A percentile compares a stretch with the other conserved stretches of the same genome.
These are phyloP conservation scores for Patella ulyssiponensis DNA, from an alignment of 2,888 invertebrate genomes.

Conservation along the genomic window DNA sequence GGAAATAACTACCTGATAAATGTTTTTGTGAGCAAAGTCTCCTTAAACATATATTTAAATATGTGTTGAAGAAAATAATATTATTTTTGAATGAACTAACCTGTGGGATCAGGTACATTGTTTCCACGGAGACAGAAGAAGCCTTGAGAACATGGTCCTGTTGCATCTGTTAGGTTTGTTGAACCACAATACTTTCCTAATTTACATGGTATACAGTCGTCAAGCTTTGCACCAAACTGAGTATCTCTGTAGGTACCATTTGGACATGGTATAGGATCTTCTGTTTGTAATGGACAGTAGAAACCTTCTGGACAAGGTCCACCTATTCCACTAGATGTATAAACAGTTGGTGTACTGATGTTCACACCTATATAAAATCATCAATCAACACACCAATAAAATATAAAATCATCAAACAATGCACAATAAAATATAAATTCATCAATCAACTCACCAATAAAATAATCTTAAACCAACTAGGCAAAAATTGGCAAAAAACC, in stretches of 20 bases:
- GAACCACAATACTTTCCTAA: constrained; percentile 65
- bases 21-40: too few relatives aligned
- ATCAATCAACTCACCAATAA: too few relatives aligned
- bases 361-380: constrained; percentile 54
- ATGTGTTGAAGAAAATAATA: too few relatives aligned
- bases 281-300: constrained; percentile 65
- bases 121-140: constrained; percentile 66
- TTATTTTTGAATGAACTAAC: constrained; percentile 38
- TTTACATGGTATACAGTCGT: constrained; percentile 62
- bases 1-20: too few relatives aligned
- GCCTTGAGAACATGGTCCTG: constrained; percentile 64
- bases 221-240: constrained; percentile 39
- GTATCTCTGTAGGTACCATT: constrained; percentile 63
- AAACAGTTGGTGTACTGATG: constrained; percentile 59
- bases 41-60: too few relatives aligned
- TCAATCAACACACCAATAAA: background rate
- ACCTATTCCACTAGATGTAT: constrained; percentile 61
- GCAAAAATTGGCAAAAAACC: too few relatives aligned
- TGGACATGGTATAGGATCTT: constrained; percentile 65
- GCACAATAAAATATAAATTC: too few relatives aligned
- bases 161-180: constrained; percentile 53
- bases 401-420: too few relatives aligned
- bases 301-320: constrained; percentile 68
- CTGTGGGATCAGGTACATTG: constrained; percentile 60
- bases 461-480: too few relatives aligned